These are phyloP conservation scores for Marcusenius ussheri DNA, from an alignment of 2,113 vertebrate species.

Conservation along the genomic window DNA sequence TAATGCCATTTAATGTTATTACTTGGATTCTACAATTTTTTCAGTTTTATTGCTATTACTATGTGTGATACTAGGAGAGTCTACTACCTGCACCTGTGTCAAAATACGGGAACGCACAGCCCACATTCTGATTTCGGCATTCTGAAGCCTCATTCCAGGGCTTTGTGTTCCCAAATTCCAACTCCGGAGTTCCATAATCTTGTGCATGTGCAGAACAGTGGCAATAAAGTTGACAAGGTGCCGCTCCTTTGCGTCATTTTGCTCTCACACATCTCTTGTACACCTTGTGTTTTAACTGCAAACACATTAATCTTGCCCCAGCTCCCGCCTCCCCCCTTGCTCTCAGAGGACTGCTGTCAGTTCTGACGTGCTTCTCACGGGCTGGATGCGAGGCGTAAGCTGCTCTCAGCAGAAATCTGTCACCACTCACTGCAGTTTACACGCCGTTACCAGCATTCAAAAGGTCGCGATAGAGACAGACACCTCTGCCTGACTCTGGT, in stretches of 20 bases:
- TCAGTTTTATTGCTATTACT: neutral
- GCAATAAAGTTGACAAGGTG: neutral
- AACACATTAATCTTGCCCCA: neutral
- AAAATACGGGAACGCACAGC: neutral
- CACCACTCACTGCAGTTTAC: constrained; percentile 23
- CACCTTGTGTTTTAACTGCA: neutral
- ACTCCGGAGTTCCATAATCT: neutral
- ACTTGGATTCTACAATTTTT: neutral
- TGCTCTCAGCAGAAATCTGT: constrained; percentile 40
- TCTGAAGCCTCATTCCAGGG: neutral
- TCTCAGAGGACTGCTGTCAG: constrained; percentile 27
- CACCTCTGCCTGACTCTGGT: neutral
- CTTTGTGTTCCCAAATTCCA: neutral
- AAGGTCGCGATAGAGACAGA: constrained; percentile 9
- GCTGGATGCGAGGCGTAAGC: constrained; percentile 36
- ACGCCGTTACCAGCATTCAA: constrained; percentile 30
- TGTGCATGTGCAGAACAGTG: neutral
- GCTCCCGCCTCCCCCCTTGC: neutral
- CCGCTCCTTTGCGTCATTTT: neutral
- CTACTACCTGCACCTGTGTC: neutral
- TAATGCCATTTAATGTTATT: neutral
- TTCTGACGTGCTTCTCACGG: constrained; percentile 39
- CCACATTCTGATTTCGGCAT: neutral
- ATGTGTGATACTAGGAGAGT: neutral
- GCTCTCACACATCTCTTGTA: neutral